Evolutionary conservation across 1,140 invertebrate species (phyloP).

Genomic region (Achatina immaculata): DNA sequence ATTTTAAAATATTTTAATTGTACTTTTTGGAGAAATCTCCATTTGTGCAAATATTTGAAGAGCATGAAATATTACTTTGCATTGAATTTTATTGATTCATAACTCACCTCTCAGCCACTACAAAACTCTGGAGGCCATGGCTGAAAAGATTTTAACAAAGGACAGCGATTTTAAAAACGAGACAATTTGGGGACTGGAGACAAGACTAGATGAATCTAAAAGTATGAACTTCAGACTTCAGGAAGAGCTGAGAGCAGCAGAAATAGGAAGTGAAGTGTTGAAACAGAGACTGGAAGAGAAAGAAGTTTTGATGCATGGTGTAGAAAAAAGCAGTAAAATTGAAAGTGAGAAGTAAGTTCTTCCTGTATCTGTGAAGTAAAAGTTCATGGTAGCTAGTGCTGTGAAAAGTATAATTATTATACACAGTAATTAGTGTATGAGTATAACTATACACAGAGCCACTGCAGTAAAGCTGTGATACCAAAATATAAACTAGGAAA

Average conservation of each 20-base stretch:
- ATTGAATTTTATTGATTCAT: no score
- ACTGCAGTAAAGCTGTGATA: no score
- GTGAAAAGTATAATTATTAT: no score
- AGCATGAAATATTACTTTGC: no score
- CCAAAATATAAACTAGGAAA: no score
- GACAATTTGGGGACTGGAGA: slow-evolving; percentile 70
- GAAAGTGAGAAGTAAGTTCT: slow-evolving; percentile 1
- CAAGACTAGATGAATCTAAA: slow-evolving; percentile 70
- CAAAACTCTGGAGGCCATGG: slow-evolving; percentile 71
- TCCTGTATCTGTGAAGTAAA: no score
- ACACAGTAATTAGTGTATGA: no score
- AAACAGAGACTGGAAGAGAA: slow-evolving; percentile 66
- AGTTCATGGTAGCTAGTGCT: no score
- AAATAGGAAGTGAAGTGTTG: slow-evolving; percentile 63
- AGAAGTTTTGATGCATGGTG: slow-evolving; percentile 34
- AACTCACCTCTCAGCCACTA: slow-evolving; percentile 65
- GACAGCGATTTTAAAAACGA: slow-evolving; percentile 71
- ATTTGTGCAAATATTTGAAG: no score
- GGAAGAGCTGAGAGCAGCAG: slow-evolving; percentile 59
- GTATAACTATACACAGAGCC: no score
- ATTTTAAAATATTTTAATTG: no score
- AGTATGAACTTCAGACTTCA: slow-evolving; percentile 64
- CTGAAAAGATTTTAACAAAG: slow-evolving; percentile 71
- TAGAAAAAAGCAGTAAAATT: not conserved
- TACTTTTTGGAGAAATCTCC: no score